phyloP scores from a whole-genome alignment of 2,888 invertebrate genomes.

The Caenorhabditis virilis region DNA sequence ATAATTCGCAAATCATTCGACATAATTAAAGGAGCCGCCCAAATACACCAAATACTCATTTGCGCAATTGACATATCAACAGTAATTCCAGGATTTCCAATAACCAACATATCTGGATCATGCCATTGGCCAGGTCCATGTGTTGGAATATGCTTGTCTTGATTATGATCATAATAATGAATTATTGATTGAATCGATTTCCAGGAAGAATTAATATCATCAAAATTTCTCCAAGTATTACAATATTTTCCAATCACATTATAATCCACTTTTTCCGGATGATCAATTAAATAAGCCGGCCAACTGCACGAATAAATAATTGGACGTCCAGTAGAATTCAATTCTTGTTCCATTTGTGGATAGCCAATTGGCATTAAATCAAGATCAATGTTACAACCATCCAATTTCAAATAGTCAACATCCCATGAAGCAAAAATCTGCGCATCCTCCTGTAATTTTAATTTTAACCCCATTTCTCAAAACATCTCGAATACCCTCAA shows the following conservation, averaged over 20 bases:
- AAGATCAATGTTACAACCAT: conserved; percentile 92
- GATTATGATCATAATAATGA: conserved; percentile 70
- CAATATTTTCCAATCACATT: conserved; percentile 69
- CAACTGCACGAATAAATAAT: conserved; percentile 98
- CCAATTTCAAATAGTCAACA: conserved; percentile 94
- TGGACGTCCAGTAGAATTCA: conserved; percentile 86
- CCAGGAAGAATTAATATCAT: conserved; percentile 70
- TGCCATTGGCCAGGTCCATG: conserved; percentile 72
- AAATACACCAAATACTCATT: conserved; percentile 66
- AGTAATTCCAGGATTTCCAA: conserved; percentile 63
- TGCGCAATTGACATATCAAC: conserved; percentile 58
- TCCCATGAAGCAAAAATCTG: conserved; percentile 89
- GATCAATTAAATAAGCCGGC: conserved; percentile 81
- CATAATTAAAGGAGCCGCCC: conserved; percentile 69
- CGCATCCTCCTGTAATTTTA: conserved; percentile 78
- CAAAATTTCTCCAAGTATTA: conserved; percentile 72
- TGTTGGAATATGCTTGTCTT: conserved; percentile 69
- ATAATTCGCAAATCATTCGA: conserved; percentile 57
- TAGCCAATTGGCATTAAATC: conserved; percentile 76
- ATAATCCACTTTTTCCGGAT: conserved; percentile 67
- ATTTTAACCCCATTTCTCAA: neutral
- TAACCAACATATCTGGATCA: conserved; percentile 72
- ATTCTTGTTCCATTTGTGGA: conserved; percentile 85
- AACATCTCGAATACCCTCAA: conserved; percentile 71
- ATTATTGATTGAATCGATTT: conserved; percentile 69